A percentile compares a stretch with the other conserved stretches of the same genome.
These are phyloP conservation scores for Dusona sp. DNA, from an alignment of 2,888 invertebrate species.

Conservation along the genomic window DNA sequence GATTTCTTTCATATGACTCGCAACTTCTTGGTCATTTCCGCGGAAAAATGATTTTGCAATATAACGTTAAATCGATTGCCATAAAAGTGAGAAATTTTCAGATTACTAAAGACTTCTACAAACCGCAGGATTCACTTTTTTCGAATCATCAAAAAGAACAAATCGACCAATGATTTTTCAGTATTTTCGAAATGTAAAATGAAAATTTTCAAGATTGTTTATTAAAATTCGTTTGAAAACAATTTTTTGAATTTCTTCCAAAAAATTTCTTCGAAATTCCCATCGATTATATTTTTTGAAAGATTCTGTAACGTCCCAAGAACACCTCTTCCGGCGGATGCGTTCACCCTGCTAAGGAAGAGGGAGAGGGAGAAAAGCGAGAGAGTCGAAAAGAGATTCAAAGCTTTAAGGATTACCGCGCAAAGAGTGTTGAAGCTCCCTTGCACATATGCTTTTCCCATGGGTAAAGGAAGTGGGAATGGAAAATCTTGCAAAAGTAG, in stretches of 20 bases:
- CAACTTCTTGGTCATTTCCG: background rate
- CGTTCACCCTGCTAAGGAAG: slow-evolving; percentile 2
- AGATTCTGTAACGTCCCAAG: background rate
- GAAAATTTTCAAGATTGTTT: background rate
- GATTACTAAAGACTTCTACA: background rate
- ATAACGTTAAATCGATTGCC: background rate
- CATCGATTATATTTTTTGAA: background rate
- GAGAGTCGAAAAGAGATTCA: background rate
- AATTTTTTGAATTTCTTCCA: background rate
- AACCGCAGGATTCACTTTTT: background rate
- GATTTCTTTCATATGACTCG: background rate
- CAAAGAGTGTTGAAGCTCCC: slow-evolving; percentile 19
- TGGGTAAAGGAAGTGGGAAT: slow-evolving; percentile 10
- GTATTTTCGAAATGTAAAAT: background rate
- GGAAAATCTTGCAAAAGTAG: slow-evolving; percentile 34
- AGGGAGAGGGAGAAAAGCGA: background rate
- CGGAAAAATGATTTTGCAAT: background rate
- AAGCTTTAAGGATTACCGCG: slow-evolving; percentile 26
- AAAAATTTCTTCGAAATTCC: background rate
- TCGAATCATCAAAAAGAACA: background rate
- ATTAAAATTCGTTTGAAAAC: background rate
- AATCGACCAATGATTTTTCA: background rate
- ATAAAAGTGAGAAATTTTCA: background rate
- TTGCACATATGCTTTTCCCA: slow-evolving; percentile 2
- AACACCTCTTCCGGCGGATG: background rate